phyloP scores from a whole-genome alignment of 2,888 invertebrate species.

The Lepidocyrtoides sp. region DNA sequence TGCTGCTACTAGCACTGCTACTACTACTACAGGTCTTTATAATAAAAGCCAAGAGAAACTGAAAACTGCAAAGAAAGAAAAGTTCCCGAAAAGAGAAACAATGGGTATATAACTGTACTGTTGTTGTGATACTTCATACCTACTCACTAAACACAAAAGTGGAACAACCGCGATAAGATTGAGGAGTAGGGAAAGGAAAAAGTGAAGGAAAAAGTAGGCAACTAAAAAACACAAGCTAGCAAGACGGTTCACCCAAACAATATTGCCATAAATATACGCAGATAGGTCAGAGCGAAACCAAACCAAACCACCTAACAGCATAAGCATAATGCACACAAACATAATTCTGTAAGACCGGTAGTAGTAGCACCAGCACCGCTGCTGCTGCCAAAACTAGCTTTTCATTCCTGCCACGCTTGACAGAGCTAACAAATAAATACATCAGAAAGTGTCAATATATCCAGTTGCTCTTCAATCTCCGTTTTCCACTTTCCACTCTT shows the following conservation, averaged over 20 bases:
- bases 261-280: background rate
- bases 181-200: background rate
- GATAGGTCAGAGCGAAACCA: too few relatives aligned
- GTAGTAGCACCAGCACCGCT: background rate
- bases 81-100: slow-evolving; percentile 37
- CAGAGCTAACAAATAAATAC: slow-evolving; percentile 30
- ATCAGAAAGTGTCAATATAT: slow-evolving; percentile 28
- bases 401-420: slow-evolving; percentile 31
- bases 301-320: background rate
- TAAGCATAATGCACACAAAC: background rate
- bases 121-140: background rate
- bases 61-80: background rate
- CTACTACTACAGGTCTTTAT: background rate
- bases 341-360: background rate
- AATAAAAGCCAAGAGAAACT: background rate
- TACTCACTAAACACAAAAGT: background rate
- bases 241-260: background rate
- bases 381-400: slow-evolving; percentile 5
- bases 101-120: background rate
- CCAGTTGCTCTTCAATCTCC: slow-evolving; percentile 8
- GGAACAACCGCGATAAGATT: background rate
- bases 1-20: background rate
- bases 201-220: slow-evolving; percentile 8
- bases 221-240: background rate
- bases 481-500: background rate